phyloP scores from a whole-genome alignment of 2,888 invertebrate species.

The Aphidoletes aphidimyza region DNA sequence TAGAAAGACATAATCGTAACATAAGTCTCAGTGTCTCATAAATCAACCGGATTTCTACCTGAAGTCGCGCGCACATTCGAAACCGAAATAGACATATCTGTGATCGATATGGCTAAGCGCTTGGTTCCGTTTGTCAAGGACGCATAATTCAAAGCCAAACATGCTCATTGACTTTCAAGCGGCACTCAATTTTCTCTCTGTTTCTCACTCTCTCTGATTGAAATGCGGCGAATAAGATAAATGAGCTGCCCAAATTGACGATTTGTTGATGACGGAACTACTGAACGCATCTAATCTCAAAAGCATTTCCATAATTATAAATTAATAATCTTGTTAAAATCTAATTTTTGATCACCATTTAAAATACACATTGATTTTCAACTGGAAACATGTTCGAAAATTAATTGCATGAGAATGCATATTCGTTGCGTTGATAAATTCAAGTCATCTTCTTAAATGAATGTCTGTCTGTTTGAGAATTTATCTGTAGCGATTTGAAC shows the following conservation, averaged over 20 bases:
- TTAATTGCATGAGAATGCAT: too few species aligned
- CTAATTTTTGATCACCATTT: too few species aligned
- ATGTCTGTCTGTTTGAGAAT: neutral
- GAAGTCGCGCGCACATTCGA: neutral
- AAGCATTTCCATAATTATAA: neutral
- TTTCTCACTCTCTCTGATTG: neutral
- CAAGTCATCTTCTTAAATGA: conserved; percentile 26
- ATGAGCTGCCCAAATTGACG: conserved; percentile 3
- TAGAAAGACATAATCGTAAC: conserved; percentile 53
- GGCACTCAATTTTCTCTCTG: too few species aligned
- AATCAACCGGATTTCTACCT: conserved; percentile 27
- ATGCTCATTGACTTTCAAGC: conserved; percentile 1
- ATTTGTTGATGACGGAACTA: conserved; percentile 24
- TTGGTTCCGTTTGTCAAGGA: conserved; percentile 33
- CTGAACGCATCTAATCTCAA: conserved; percentile 1
- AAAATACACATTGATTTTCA: too few species aligned
- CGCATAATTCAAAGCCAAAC: neutral
- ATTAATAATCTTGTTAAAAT: neutral
- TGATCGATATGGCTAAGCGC: conserved; percentile 37
- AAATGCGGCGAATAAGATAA: conserved; percentile 36
- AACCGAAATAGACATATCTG: neutral
- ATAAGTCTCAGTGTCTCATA: neutral
- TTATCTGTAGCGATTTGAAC: neutral
- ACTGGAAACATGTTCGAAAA: too few species aligned
- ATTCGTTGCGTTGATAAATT: too few species aligned